Evolutionary conservation across 2,113 vertebrate species (phyloP).

Genomic region (Sturnus vulgaris): DNA sequence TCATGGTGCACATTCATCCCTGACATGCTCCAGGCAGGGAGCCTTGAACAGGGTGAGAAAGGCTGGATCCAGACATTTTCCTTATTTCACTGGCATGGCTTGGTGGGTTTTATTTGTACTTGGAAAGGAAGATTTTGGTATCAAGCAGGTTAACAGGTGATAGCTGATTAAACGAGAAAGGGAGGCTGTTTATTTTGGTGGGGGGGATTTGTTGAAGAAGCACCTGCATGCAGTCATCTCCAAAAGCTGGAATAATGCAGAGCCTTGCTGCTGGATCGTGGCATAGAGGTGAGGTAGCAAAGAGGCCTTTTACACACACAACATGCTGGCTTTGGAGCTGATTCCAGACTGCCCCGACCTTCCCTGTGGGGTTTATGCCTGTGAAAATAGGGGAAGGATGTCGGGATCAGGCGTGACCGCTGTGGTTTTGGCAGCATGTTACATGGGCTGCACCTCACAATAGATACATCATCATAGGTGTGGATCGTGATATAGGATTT

Average conservation of each 20-base stretch:
- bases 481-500: neutral
- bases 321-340: neutral
- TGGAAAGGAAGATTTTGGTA: neutral
- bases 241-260: accelerated
- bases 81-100: neutral
- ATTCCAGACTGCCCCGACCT: neutral
- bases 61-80: neutral
- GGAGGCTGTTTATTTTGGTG: neutral
- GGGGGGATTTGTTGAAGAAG: neutral
- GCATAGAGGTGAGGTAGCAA: neutral
- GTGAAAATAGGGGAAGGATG: neutral
- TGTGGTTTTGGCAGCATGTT: neutral
- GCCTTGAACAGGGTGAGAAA: neutral
- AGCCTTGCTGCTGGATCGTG: neutral
- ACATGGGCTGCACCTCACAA: neutral
- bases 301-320: neutral
- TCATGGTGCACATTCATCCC: accelerated
- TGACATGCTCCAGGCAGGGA: neutral
- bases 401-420: neutral
- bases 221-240: neutral
- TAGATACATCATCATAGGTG: neutral
- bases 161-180: neutral
- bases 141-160: neutral
- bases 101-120: neutral
- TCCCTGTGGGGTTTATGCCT: neutral